Conservation (phyloP, 2,888 invertebrate species). For the Oscheius myriophilus region DNA sequence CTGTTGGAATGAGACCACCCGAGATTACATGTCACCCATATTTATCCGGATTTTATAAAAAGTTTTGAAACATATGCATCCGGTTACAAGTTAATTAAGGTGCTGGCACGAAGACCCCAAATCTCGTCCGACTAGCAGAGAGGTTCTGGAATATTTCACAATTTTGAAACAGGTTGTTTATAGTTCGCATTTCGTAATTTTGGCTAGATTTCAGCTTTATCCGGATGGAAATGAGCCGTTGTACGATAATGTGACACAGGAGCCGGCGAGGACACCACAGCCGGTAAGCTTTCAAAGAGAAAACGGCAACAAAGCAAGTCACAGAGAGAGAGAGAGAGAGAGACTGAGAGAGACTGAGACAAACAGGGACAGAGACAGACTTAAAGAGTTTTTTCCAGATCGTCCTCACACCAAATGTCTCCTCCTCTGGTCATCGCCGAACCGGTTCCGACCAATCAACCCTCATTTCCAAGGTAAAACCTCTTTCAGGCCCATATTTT, state of each 20-base stretch:
- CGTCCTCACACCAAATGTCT: background rate
- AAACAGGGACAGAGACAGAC: background rate
- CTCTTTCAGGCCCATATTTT: background rate
- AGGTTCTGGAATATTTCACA: slow-evolving; percentile 48
- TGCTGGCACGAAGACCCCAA: slow-evolving; percentile 60
- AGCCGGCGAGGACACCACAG: slow-evolving; percentile 43
- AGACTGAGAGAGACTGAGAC: background rate
- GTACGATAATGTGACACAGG: slow-evolving; percentile 41
- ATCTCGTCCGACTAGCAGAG: slow-evolving; percentile 47
- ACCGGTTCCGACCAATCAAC: slow-evolving; percentile 30
- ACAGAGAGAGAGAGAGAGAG: background rate
- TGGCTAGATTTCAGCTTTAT: slow-evolving; percentile 52
- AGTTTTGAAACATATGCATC: slow-evolving; percentile 39
- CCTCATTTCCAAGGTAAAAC: background rate
- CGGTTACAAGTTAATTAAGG: slow-evolving; percentile 34
- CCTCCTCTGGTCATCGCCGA: slow-evolving; percentile 15
- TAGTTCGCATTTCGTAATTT: too few relatives aligned
- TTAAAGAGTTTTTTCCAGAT: background rate
- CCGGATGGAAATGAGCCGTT: slow-evolving; percentile 53
- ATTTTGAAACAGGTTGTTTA: slow-evolving; percentile 38
- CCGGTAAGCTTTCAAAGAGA: too few relatives aligned
- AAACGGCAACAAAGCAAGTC: too few relatives aligned
- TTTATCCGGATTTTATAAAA: slow-evolving; percentile 41
- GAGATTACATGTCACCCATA: slow-evolving; percentile 37
- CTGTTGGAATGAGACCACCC: slow-evolving; percentile 33